These are phyloP conservation scores for Sarcophaga peregrina DNA, from an alignment of 1,140 invertebrate genomes.

Conservation along the genomic window DNA sequence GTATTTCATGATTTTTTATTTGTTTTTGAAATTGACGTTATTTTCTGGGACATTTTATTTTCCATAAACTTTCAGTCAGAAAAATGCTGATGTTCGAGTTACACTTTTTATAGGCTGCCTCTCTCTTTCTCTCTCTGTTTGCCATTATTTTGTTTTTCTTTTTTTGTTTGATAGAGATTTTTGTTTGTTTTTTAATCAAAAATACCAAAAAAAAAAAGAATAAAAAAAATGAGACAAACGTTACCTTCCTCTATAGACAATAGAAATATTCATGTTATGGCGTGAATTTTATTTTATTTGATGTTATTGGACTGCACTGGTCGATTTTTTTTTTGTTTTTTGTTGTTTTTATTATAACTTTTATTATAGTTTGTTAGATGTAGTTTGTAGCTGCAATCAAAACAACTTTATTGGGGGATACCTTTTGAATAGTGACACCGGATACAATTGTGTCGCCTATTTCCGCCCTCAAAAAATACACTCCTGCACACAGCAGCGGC, in stretches of 20 bases:
- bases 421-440: slow-evolving; percentile 4
- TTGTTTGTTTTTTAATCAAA: background rate
- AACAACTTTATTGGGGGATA: background rate
- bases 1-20: too few species aligned
- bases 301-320: too few species aligned
- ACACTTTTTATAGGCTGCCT: background rate
- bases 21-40: too few species aligned
- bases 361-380: background rate
- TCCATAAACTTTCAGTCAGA: background rate
- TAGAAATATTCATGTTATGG: background rate
- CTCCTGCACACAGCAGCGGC: background rate
- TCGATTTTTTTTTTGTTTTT: too few species aligned
- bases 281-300: background rate
- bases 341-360: too few species aligned
- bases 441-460: slow-evolving; percentile 14
- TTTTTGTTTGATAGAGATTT: background rate
- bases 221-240: background rate
- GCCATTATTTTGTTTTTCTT: too few species aligned
- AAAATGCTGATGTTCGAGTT: background rate
- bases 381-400: background rate
- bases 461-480: slow-evolving; percentile 12
- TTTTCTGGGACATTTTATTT: slow-evolving; percentile 1
- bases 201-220: too few species aligned
- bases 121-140: too few species aligned
- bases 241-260: background rate